Percentiles rank a stretch among this genome's conserved stretches.
Evolutionary conservation across 30 jellyfish, hydroid and myxozoan genomes (phyloP).

Genomic region (Pseudorhiza aurosa): DNA sequence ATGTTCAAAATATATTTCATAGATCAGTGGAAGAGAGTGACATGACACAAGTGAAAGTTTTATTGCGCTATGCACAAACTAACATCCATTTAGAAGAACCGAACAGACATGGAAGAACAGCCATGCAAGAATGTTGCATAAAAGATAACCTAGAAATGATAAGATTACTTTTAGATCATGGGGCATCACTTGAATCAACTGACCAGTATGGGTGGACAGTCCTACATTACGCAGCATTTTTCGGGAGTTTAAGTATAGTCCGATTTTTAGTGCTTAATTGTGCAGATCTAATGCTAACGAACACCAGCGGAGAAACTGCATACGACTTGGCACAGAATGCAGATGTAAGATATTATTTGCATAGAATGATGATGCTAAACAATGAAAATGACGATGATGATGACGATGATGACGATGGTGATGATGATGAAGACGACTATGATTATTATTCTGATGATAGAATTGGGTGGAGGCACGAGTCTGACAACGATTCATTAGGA

Average conservation of each 20-base stretch:
- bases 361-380: slow-evolving; percentile 54
- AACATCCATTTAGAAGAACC: slow-evolving; percentile 74
- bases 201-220: slow-evolving; percentile 87
- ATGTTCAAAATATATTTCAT: slow-evolving; percentile 70
- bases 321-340: slow-evolving; percentile 61
- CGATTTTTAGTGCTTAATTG: slow-evolving; percentile 82
- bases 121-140: slow-evolving; percentile 81
- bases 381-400: background rate
- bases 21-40: slow-evolving; percentile 86
- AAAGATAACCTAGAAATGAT: slow-evolving; percentile 79
- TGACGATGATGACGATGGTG: slow-evolving; percentile 21
- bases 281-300: slow-evolving; percentile 64
- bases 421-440: slow-evolving; percentile 40
- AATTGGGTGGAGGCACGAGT: slow-evolving; percentile 9
- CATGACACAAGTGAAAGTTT: slow-evolving; percentile 87
- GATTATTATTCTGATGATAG: background rate
- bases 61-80: slow-evolving; percentile 72
- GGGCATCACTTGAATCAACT: slow-evolving; percentile 83
- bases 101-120: slow-evolving; percentile 81
- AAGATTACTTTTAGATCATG: slow-evolving; percentile 87
- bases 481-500: slow-evolving; percentile 17
- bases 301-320: slow-evolving; percentile 71
- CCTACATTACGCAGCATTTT: slow-evolving; percentile 82
- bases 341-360: slow-evolving; percentile 49
- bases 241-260: slow-evolving; percentile 71